Evolutionary conservation across 2,888 invertebrate species (phyloP).

Genomic region (Ochropleura leucogaster): DNA sequence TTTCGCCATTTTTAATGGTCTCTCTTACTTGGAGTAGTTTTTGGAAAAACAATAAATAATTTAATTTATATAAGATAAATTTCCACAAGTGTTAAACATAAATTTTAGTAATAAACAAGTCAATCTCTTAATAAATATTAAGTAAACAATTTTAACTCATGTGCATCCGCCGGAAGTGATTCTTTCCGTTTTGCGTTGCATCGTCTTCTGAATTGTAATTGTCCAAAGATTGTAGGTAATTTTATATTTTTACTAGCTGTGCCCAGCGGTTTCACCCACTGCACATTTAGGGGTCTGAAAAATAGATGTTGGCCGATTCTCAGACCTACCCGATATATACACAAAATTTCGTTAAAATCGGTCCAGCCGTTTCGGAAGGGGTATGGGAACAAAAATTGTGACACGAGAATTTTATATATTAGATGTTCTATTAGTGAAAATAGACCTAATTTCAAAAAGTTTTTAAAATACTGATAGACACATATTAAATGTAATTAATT

Average conservation of each 20-base stretch:
- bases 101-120: neutral
- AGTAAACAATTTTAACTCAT: neutral
- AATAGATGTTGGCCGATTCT: no score
- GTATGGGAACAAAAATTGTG: no score
- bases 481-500: neutral
- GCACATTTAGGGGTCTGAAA: no score
- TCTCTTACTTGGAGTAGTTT: neutral
- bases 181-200: slow-evolving; percentile 9
- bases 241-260: accelerated
- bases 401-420: no score
- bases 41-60: neutral
- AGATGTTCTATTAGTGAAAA: neutral
- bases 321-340: no score
- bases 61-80: neutral
- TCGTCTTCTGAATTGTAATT: neutral
- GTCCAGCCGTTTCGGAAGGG: no score
- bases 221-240: neutral
- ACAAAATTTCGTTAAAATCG: no score
- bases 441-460: accelerated
- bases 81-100: neutral
- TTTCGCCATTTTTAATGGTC: neutral
- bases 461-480: neutral
- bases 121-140: neutral
- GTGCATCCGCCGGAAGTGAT: slow-evolving; percentile 51
- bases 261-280: no score